Evolutionary conservation across 2,888 invertebrate genomes (phyloP).

Genomic region (Phymatocera aterrima): DNA sequence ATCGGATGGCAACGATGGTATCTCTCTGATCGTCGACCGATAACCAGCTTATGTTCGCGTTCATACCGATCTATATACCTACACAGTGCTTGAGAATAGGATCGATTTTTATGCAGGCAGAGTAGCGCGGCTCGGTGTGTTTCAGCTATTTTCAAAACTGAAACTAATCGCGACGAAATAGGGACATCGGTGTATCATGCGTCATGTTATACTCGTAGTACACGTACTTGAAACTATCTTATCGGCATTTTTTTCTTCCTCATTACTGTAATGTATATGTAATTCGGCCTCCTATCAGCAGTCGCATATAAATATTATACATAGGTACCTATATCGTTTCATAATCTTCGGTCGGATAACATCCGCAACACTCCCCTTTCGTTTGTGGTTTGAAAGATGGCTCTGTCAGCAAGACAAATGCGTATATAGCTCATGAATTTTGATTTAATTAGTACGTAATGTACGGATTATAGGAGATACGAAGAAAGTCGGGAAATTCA

Average conservation of each 20-base stretch:
- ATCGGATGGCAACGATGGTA: constrained; percentile 14
- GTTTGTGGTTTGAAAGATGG: background rate
- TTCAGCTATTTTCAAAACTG: too few relatives aligned
- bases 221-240: background rate
- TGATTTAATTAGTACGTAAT: too few relatives aligned
- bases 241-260: background rate
- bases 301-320: too few relatives aligned
- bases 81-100: too few relatives aligned
- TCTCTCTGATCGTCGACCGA: background rate
- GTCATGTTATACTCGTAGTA: background rate
- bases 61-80: too few relatives aligned
- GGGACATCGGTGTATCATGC: too few relatives aligned
- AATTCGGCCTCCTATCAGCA: background rate
- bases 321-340: background rate
- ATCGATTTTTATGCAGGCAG: too few relatives aligned
- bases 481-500: too few relatives aligned
- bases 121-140: too few relatives aligned
- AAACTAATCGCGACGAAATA: background rate
- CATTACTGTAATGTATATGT: background rate
- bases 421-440: background rate
- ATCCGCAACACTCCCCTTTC: background rate
- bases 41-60: background rate
- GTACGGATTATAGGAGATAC: too few relatives aligned
- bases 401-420: background rate
- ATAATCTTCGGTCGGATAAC: background rate